Percentiles rank a stretch among this genome's conserved stretches.
These are phyloP conservation scores for Phthorimaea operculella DNA, from an alignment of 1,140 invertebrate species.

Conservation along the genomic window DNA sequence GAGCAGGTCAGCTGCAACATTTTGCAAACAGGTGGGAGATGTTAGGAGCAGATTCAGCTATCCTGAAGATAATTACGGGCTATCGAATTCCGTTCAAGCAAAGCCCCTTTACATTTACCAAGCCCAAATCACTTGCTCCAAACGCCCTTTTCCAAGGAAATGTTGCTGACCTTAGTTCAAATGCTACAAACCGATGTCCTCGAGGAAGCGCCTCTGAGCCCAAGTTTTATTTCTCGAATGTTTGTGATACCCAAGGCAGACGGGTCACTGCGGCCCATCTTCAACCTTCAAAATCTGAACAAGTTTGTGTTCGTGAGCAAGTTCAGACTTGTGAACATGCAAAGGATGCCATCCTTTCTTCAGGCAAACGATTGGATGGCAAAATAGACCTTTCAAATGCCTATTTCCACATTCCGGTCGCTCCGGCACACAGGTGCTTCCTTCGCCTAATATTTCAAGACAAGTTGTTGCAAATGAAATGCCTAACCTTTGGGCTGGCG, in stretches of 20 bases:
- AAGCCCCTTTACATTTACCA: constrained; percentile 14
- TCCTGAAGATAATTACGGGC: constrained; percentile 23
- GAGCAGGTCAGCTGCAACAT: constrained; percentile 6
- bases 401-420: constrained; percentile 29
- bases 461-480: constrained; percentile 22
- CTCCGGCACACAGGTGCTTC: constrained; percentile 19
- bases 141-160: constrained; percentile 15
- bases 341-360: constrained; percentile 24
- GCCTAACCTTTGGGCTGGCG: constrained; percentile 24
- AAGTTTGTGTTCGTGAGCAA: constrained; percentile 13
- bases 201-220: not conserved
- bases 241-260: constrained; percentile 13
- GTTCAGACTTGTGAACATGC: constrained; percentile 27
- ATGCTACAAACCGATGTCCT: constrained; percentile 12
- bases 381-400: constrained; percentile 27
- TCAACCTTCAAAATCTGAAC: constrained; percentile 14
- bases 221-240: constrained; percentile 12
- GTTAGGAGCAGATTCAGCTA: not conserved
- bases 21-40: constrained; percentile 3
- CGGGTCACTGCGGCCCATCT: constrained; percentile 11
- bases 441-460: constrained; percentile 23
- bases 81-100: constrained; percentile 19
- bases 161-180: constrained; percentile 19
- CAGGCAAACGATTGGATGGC: constrained; percentile 26
- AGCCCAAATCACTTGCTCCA: constrained; percentile 7